These are phyloP conservation scores for Pristionchus fissidentatus DNA, from an alignment of 2,888 invertebrate species.

Conservation along the genomic window DNA sequence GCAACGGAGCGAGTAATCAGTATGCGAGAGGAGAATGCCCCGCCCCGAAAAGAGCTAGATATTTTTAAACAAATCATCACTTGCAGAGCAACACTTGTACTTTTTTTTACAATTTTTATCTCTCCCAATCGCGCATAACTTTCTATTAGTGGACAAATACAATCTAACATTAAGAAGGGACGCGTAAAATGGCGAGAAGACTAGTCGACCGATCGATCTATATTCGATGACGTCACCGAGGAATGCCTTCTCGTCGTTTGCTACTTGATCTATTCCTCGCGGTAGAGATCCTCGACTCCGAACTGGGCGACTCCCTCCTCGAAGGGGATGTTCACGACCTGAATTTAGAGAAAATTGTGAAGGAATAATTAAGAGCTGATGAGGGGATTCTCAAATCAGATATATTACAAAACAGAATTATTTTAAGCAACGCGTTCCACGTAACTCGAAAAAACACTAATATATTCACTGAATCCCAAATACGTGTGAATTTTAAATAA, in stretches of 20 bases:
- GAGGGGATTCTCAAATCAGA: too few species aligned
- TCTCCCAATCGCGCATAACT: constrained; percentile 35
- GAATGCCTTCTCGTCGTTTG: constrained; percentile 12
- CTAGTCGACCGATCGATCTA: constrained; percentile 18
- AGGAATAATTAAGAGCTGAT: too few species aligned
- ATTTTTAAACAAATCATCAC: too few species aligned
- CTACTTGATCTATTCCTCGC: constrained; percentile 67
- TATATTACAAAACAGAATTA: not conserved
- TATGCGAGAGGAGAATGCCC: not conserved
- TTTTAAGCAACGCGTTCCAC: not conserved
- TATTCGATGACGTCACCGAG: not conserved
- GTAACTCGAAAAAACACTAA: not conserved
- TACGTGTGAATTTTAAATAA: too few species aligned
- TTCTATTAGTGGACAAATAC: constrained; percentile 33
- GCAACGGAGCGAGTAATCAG: constrained; percentile 29
- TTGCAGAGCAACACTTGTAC: not conserved
- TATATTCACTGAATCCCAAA: not conserved
- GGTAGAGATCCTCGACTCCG: constrained; percentile 73
- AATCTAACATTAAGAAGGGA: constrained; percentile 15
- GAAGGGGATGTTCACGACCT: constrained; percentile 73
- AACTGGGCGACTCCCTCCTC: constrained; percentile 74
- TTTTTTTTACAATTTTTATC: constrained; percentile 18
- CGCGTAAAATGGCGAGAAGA: constrained; percentile 5
- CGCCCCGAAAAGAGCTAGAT: not conserved
- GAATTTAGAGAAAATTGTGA: constrained; percentile 47